Conservation (phyloP, 2,113 vertebrate genomes). For the Myanophis thanlyinensis region DNA sequence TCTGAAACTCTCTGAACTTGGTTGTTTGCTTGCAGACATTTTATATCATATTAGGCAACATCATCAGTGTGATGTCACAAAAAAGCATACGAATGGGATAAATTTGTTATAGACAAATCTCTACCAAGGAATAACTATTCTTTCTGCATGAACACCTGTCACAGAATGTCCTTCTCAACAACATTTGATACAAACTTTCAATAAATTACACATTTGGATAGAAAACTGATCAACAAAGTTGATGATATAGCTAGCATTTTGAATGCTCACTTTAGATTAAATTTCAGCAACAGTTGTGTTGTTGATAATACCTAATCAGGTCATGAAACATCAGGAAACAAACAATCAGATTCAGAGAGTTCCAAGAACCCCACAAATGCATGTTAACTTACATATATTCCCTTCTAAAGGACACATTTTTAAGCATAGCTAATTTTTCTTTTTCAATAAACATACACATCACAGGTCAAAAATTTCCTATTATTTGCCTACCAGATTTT, state of each 20-base stretch:
- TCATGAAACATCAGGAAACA: background rate
- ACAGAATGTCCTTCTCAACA: background rate
- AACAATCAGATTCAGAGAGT: background rate
- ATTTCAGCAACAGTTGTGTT: background rate
- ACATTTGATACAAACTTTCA: background rate
- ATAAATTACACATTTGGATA: background rate
- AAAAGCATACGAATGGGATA: background rate
- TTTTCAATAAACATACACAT: background rate
- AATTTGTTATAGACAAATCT: background rate
- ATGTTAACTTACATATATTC: background rate
- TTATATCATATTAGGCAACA: background rate
- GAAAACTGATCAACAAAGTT: background rate
- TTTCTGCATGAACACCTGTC: background rate
- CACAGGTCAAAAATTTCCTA: background rate
- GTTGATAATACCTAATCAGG: background rate
- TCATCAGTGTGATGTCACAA: background rate
- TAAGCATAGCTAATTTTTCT: background rate
- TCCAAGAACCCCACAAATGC: background rate
- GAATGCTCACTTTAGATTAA: background rate
- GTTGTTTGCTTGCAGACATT: background rate
- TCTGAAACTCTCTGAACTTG: background rate
- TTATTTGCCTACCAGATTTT: background rate
- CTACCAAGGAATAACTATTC: background rate
- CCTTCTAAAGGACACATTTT: background rate
- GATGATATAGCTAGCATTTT: background rate